Percentiles rank a stretch among this genome's conserved stretches.
Evolutionary conservation across 2,888 invertebrate species (phyloP).

Genomic region (Caenorhabditis sp.): DNA sequence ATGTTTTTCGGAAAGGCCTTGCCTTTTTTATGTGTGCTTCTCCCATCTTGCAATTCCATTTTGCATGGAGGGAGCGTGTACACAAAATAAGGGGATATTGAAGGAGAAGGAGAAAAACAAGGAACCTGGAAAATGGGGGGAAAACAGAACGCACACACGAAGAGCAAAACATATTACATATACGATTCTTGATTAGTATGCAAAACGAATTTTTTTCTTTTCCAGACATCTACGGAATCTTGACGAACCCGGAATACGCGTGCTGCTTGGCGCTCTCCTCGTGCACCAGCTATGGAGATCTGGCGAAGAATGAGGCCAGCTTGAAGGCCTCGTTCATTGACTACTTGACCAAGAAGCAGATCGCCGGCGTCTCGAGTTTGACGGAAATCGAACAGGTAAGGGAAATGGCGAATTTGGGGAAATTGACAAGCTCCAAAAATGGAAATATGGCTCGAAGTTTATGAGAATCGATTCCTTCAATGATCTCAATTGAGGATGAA

Average conservation of each 20-base stretch:
- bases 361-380: slow-evolving; percentile 55
- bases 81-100: slow-evolving; percentile 5
- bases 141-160: slow-evolving; percentile 7
- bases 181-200: slow-evolving; percentile 6
- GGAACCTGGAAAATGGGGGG: neutral
- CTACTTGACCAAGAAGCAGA: slow-evolving; percentile 47
- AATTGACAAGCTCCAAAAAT: no score
- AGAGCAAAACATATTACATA: slow-evolving; percentile 19
- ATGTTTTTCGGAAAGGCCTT: slow-evolving; percentile 46
- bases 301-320: slow-evolving; percentile 1
- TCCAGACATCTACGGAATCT: slow-evolving; percentile 52
- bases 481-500: no score
- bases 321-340: slow-evolving; percentile 42
- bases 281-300: neutral
- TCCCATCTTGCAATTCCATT: neutral
- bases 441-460: no score
- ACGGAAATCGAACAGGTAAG: slow-evolving; percentile 1
- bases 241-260: slow-evolving; percentile 43
- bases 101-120: slow-evolving; percentile 3
- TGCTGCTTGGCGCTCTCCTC: slow-evolving; percentile 48
- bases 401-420: neutral
- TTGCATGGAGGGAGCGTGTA: slow-evolving; percentile 26
- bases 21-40: slow-evolving; percentile 17
- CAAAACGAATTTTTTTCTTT: neutral
- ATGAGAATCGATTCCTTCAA: no score